These are phyloP conservation scores for Andricus grossulariae DNA, from an alignment of 1,140 invertebrate species.

Conservation along the genomic window DNA sequence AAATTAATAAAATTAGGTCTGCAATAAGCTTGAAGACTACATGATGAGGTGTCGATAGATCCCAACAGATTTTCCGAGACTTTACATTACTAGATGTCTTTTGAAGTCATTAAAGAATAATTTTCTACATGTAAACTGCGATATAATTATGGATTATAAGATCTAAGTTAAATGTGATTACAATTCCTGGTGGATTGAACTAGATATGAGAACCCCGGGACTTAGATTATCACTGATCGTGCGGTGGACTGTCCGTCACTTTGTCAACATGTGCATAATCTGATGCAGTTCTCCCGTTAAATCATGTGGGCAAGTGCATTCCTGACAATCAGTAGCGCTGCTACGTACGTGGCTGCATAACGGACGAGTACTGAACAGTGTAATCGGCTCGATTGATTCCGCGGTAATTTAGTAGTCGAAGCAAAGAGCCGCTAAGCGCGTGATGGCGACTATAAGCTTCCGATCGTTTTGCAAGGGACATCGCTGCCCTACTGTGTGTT, in stretches of 20 bases:
- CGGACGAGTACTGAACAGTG: slow-evolving; percentile 60
- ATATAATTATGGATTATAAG: background rate
- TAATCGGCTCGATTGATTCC: slow-evolving; percentile 63
- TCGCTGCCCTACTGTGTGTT: slow-evolving; percentile 26
- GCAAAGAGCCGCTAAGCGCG: slow-evolving; percentile 61
- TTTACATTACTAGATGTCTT: background rate
- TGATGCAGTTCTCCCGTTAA: slow-evolving; percentile 62
- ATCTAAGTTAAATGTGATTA: slow-evolving; percentile 37
- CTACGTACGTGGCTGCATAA: slow-evolving; percentile 55
- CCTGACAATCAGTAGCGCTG: slow-evolving; percentile 60
- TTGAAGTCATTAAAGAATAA: background rate
- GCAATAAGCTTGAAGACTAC: background rate
- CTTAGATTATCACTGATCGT: slow-evolving; percentile 51
- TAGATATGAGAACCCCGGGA: slow-evolving; percentile 47
- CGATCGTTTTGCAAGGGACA: slow-evolving; percentile 41
- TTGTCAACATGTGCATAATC: slow-evolving; percentile 68
- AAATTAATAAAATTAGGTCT: background rate
- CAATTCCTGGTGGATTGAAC: slow-evolving; percentile 43
- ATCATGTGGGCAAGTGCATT: slow-evolving; percentile 63
- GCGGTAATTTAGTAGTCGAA: slow-evolving; percentile 60
- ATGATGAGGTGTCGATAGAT: background rate
- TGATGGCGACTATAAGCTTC: slow-evolving; percentile 61
- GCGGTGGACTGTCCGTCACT: slow-evolving; percentile 62
- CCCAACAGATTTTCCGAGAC: background rate
- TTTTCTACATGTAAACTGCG: background rate